These are phyloP conservation scores for Malurus splendens DNA, from an alignment of 2,797 vertebrate species.

Conservation along the genomic window DNA sequence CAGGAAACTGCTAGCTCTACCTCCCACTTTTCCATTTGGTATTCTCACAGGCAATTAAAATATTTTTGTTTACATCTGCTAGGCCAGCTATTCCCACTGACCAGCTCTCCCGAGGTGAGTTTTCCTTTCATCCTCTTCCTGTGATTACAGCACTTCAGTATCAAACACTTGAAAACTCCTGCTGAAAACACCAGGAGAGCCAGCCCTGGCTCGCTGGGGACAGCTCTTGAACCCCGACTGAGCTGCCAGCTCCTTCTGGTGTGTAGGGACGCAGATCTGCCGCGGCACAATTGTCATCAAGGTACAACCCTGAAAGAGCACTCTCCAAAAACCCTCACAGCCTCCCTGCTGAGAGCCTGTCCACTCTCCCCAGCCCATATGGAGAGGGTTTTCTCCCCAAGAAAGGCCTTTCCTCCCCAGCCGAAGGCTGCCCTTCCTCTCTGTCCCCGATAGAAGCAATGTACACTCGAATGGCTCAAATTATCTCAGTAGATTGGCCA, in stretches of 20 bases:
- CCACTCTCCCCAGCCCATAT: accelerated
- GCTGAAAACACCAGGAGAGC: not conserved
- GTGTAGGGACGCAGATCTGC: not conserved
- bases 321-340: not conserved
- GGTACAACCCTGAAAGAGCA: not conserved
- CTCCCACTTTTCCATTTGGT: not conserved
- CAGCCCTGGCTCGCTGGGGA: not conserved
- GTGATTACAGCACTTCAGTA: not conserved
- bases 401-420: not conserved
- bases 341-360: not conserved
- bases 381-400: not conserved
- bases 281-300: accelerated
- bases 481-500: accelerated
- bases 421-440: not conserved
- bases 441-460: not conserved
- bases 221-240: not conserved
- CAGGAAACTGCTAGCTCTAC: not conserved
- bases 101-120: not conserved
- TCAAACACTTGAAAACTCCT: not conserved
- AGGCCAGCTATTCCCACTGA: not conserved
- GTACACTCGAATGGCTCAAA: not conserved
- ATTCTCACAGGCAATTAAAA: not conserved
- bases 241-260: not conserved
- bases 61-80: not conserved
- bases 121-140: not conserved